Evolutionary conservation across 2,113 vertebrate species (phyloP).

Genomic region (Muntiacus muntjak): DNA sequence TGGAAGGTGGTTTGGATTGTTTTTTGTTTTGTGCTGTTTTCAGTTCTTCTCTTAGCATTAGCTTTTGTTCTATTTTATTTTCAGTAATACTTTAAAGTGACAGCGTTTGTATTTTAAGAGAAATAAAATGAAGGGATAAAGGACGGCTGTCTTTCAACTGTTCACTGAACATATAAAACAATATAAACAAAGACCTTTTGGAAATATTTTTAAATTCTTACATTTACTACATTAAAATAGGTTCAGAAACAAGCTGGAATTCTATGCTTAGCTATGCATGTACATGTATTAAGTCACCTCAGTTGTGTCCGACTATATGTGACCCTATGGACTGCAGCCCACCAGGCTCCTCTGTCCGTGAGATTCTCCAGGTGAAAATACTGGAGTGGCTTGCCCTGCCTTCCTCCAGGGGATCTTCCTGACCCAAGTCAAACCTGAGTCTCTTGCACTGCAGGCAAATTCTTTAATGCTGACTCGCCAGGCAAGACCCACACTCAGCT

Average conservation of each 20-base stretch:
- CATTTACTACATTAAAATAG: not conserved
- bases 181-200: slow-evolving; percentile 55
- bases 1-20: slow-evolving; percentile 31
- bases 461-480: not conserved
- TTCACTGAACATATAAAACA: slow-evolving; percentile 56
- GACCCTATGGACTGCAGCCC: not conserved
- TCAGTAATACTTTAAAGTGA: slow-evolving; percentile 25
- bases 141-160: slow-evolving; percentile 48
- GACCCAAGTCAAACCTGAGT: not conserved
- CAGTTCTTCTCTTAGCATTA: slow-evolving; percentile 54
- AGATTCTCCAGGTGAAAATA: not conserved
- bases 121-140: slow-evolving; percentile 54
- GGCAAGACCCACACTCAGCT: not conserved
- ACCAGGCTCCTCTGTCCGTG: not conserved
- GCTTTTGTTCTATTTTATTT: slow-evolving; percentile 63
- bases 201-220: slow-evolving; percentile 38
- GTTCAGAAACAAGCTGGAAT: not conserved
- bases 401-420: not conserved
- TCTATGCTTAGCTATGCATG: not conserved
- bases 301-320: not conserved
- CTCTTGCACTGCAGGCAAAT: not conserved
- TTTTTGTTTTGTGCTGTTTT: slow-evolving; percentile 27
- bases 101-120: slow-evolving; percentile 71
- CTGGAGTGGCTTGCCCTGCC: not conserved
- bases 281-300: not conserved